These are phyloP conservation scores for Chaetops frenatus DNA, from an alignment of 2,113 vertebrate genomes.

Conservation along the genomic window DNA sequence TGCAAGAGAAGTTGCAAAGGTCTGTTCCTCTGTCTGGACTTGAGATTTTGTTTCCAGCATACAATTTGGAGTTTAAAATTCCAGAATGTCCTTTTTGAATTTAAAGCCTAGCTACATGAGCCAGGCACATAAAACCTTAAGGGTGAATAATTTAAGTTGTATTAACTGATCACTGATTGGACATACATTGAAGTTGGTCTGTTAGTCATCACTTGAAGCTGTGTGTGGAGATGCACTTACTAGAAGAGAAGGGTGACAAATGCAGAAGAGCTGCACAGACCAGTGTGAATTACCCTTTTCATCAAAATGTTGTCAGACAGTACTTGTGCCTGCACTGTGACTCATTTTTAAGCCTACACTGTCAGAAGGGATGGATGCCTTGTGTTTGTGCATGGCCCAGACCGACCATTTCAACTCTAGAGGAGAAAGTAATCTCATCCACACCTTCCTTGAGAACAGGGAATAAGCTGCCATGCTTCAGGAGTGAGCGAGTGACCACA, in stretches of 20 bases:
- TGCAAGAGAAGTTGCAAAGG: background rate
- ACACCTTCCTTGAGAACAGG: background rate
- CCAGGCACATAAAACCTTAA: background rate
- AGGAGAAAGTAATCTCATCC: background rate
- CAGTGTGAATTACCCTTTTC: background rate
- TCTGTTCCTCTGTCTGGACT: background rate
- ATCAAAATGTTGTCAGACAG: background rate
- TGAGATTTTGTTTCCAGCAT: background rate
- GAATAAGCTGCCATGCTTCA: background rate
- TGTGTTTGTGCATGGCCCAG: accelerated
- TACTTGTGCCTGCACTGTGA: background rate
- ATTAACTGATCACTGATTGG: background rate
- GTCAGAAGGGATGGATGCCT: background rate
- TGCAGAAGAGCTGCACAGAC: background rate
- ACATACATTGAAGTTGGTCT: background rate
- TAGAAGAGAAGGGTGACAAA: background rate
- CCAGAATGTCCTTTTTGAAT: background rate
- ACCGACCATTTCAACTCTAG: background rate
- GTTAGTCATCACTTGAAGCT: background rate
- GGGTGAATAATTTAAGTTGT: background rate
- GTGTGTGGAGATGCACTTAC: background rate
- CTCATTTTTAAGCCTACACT: background rate
- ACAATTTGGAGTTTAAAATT: background rate
- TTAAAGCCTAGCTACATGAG: background rate
- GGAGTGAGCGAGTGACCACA: background rate